These are phyloP conservation scores for Dermolepida albohirtum DNA, from an alignment of 2,888 invertebrate genomes.

Conservation along the genomic window DNA sequence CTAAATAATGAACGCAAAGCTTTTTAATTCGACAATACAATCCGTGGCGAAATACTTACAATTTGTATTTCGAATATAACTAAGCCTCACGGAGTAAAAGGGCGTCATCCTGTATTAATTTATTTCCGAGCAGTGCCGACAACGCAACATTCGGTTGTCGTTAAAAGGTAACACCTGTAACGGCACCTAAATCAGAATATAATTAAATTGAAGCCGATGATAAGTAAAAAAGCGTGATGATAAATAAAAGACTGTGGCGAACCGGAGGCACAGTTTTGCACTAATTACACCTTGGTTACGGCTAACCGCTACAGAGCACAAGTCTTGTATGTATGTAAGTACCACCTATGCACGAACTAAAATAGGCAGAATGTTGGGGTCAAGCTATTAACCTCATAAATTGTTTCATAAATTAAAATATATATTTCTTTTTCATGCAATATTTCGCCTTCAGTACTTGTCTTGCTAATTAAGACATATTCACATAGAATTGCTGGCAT, in stretches of 20 bases:
- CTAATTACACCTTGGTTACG: slow-evolving; percentile 29
- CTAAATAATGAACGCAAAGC: no score
- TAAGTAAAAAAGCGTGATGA: no score
- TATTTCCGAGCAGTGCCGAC: slow-evolving; percentile 5
- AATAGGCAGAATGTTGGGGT: slow-evolving; percentile 18
- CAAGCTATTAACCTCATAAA: slow-evolving; percentile 36
- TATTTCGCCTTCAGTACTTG: slow-evolving; percentile 20
- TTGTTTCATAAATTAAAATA: slow-evolving; percentile 7
- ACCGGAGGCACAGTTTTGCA: slow-evolving; percentile 20
- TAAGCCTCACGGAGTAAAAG: slow-evolving; percentile 9
- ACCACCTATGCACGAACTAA: slow-evolving; percentile 13
- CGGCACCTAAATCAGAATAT: slow-evolving; percentile 21
- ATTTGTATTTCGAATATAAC: slow-evolving; percentile 8
- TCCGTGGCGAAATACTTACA: not conserved
- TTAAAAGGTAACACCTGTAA: slow-evolving; percentile 10
- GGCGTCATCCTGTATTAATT: slow-evolving; percentile 17
- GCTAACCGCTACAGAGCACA: slow-evolving; percentile 26
- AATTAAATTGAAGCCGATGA: slow-evolving; percentile 23
- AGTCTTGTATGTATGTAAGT: slow-evolving; percentile 6
- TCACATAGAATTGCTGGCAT: no score
- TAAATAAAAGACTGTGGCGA: slow-evolving; percentile 23
- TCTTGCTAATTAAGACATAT: not conserved
- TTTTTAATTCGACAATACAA: no score
- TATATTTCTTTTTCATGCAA: slow-evolving; percentile 11
- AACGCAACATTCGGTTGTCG: not conserved